Evolutionary conservation across 2,888 invertebrate genomes (phyloP), one percentile per base, ranked within the genome.

Genomic region (Coelogynopora nodosa): DNA sequence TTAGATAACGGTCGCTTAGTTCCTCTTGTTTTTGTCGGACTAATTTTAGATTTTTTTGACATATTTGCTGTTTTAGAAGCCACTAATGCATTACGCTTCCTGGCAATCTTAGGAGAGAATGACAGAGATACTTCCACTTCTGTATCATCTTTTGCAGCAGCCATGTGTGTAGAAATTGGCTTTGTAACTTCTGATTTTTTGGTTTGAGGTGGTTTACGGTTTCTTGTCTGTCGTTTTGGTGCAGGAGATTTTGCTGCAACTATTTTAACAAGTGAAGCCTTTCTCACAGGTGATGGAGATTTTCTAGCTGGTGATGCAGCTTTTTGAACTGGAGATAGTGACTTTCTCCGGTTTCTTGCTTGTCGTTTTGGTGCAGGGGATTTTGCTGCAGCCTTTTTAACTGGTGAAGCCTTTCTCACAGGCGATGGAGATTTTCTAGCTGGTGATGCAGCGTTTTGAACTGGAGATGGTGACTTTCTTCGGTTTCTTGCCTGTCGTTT

Each of bases 41-140:
- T 5, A 49, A 5, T 49, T 49, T 10, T 49, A 49, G 49, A 5
- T 18, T 10, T 10, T 18, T 49, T 49, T 5, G 49, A 49, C n/a
- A n/a, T n/a, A 49, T 49, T 49, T 49, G 5, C 18, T 49, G 49
- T 10, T 49, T 18, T 18, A 49, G 49, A 10, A 49, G 5, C 49
- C 18, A 10, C 18, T 49, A 18, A 49, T 10, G 49, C 49, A 49
- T 49, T 49, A 49, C 74, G 74, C 23, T 74, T 23, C 5, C 5
- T 13, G 27, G 18, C 18, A 13, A 49, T 26, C 23, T 74, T 74
- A 23, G 74, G 74, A 13, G 74, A 74, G 23, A 74, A 26, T 23
- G 74, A 74, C 23, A 23, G 2, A 74, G 74, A 74, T 74, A 74
- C 23, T 74, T 74, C 74, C 18, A 74, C 74, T 74, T 74, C 74